Evolutionary conservation across 2,888 invertebrate species (phyloP), one percentile per base, ranked within the genome.

Genomic region (Neria commutata): DNA sequence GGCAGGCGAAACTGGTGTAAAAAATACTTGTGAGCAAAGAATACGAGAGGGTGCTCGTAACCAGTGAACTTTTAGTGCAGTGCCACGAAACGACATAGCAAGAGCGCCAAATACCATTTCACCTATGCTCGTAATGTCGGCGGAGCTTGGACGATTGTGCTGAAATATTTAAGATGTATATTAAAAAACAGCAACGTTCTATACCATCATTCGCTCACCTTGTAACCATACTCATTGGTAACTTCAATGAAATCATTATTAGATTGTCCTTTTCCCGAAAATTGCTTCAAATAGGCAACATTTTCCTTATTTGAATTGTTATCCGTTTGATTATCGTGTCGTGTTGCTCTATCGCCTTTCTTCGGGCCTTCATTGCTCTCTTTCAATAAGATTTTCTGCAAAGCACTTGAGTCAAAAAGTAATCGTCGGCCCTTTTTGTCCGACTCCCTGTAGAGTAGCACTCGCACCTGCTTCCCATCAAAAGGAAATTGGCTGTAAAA

Each of bases 81-180:
- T 88, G 55, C 92, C 94, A 74, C 89, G 88, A 82, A 89, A 94
- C 67, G 92, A 91, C 91, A 95, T 91, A 1, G 94, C 92, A 52
- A 93, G 90, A 1, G 94, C 90, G 6, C 95, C 95, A 80, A 95
- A 95, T 71, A 95, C 90, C 92, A 95, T 93, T 85, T 95, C 95
- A 68, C 93, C 91, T 76, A 95, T 85, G 64, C 88, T 85, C 66
- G 86, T 87, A 58, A 90, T 88, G 78, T 94, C 94, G 66, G 83
- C 72, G 68, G 86, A 83, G 53, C 78, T 81, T 58, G 89, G 86
- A 46, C 87, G 87, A 73, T 85, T 86, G 77, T 88, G 88, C 90
- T 90, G 48, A 0, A 58, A 54, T 33, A 33, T 19, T 19, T 14
- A 11, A 47, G 49, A 25, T 33, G n/a, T 51, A 40, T 54, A n/a